Conservation (phyloP, 2,888 invertebrate genomes). For the Crossocerus cetratus region DNA sequence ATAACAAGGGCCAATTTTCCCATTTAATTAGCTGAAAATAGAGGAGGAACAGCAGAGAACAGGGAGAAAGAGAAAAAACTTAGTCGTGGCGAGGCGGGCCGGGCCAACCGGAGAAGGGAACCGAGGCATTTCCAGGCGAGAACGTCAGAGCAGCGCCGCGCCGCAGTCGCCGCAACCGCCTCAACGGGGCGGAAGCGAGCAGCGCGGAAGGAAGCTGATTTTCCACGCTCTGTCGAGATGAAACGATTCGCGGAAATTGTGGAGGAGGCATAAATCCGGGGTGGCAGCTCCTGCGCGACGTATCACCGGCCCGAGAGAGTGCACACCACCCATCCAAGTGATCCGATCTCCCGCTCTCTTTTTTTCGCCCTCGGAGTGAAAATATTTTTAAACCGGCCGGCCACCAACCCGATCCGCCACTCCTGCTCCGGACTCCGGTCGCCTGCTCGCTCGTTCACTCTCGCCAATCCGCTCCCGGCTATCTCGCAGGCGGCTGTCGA, state of each 20-base stretch:
- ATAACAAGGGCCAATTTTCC: neutral
- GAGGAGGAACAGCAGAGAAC: neutral
- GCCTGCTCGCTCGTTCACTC: no score
- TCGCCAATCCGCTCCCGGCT: neutral
- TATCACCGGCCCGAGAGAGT: slow-evolving; percentile 29
- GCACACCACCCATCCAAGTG: slow-evolving; percentile 27
- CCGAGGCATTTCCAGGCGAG: slow-evolving; percentile 38
- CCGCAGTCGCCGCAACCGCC: no score
- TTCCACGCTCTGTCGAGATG: slow-evolving; percentile 56
- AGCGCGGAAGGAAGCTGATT: slow-evolving; percentile 61
- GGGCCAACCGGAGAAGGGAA: neutral
- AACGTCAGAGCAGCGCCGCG: slow-evolving; percentile 17
- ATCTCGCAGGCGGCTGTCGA: slow-evolving; percentile 12
- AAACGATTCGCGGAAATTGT: slow-evolving; percentile 63
- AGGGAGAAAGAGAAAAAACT: slow-evolving; percentile 14
- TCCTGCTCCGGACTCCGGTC: no score
- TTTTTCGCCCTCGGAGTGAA: slow-evolving; percentile 29
- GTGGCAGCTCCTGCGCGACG: slow-evolving; percentile 17
- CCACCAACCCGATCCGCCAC: slow-evolving; percentile 4
- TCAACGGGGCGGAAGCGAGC: slow-evolving; percentile 39
- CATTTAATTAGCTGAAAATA: neutral
- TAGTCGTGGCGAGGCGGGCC: slow-evolving; percentile 8
- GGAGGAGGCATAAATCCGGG: slow-evolving; percentile 44
- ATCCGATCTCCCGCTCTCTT: slow-evolving; percentile 8
- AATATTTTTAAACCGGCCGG: slow-evolving; percentile 45